These are phyloP conservation scores for Cyclargus thomasi DNA, from an alignment of 1,140 invertebrate genomes.

Conservation along the genomic window DNA sequence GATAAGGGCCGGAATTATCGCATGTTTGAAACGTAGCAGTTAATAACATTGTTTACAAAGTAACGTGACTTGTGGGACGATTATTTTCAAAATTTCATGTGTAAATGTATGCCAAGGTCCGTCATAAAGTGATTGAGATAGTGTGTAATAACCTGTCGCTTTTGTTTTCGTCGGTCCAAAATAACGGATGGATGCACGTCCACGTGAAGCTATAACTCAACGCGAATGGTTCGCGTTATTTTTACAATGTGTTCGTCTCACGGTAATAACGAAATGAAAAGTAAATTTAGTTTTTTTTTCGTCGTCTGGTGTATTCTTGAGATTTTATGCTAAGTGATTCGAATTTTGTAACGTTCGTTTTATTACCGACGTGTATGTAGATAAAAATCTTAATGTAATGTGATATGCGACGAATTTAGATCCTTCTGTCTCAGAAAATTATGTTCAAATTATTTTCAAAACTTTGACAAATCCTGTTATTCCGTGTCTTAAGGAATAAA, in stretches of 20 bases:
- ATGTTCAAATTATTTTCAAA: neutral
- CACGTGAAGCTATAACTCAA: neutral
- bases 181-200: neutral
- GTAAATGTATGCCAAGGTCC: neutral
- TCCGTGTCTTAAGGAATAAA: too few relatives aligned
- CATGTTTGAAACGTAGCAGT: neutral
- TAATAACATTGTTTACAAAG: conserved; percentile 1
- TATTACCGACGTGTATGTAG: neutral
- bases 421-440: neutral
- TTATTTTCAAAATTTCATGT: conserved; percentile 1
- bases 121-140: conserved; percentile 7
- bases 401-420: neutral
- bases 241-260: neutral
- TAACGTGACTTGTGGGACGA: neutral
- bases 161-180: neutral
- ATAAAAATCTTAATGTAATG: conserved; percentile 18
- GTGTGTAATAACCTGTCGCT: conserved; percentile 9
- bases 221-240: neutral
- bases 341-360: neutral
- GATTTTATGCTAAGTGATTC: conserved; percentile 10
- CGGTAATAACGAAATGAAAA: neutral
- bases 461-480: too few relatives aligned
- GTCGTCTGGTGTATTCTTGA: neutral
- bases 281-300: neutral
- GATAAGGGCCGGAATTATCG: too few relatives aligned